Base-by-base conservation (phyloP, 2,113 vertebrate genomes). In the Equus przewalskii region DNA sequence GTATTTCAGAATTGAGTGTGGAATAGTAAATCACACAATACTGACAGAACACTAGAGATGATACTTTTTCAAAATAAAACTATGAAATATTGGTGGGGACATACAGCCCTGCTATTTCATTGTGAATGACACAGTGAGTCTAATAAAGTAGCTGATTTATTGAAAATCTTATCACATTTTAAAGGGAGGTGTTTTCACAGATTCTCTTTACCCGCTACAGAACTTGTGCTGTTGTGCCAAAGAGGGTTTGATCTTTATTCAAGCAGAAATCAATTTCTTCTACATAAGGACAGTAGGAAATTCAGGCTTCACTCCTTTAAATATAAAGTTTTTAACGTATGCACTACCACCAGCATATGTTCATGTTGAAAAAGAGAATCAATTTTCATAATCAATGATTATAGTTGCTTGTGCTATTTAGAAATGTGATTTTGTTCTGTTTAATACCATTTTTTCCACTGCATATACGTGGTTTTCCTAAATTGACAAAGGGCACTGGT, bases 121-220 rank as follows among this genome's bases (percentile, higher is more conserved):
- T 67, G 73, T 88, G 75, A 65, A 70, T 95, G 44, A 97, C 56
- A 94, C 14, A 49, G 0, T 1, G 7, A 14, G 72, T 92, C 87
- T 97, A 97, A 97, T 96, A 58, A 93, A 96, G 73, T 3, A 56
- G 69, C 69, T 95, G 96, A 97, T 89, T 60, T 97, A 97, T 88
- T 96, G 84, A 94, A 97, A 86, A 96, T 36, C n/a, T 95, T 94
- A 88, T 84, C 95, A 81, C 28, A 93, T 44, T 83, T 76, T 94
- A 94, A 96, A 94, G 70, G 81, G 65, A 95, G 89, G 44, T 81
- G 33, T 84, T 96, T 88, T 46, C 36, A 83, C n/a, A 36, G 76
- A 89, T 97, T 97, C 79, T 67, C 76, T 88, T 96, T 85, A 56
- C 46, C 44, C 83, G 67, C 30, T 15, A 72, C 14, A 92, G 91